Percentiles rank a stretch among this genome's conserved stretches.
Conservation (phyloP, 2,797 vertebrate genomes). For the Lithobates pipiens region DNA sequence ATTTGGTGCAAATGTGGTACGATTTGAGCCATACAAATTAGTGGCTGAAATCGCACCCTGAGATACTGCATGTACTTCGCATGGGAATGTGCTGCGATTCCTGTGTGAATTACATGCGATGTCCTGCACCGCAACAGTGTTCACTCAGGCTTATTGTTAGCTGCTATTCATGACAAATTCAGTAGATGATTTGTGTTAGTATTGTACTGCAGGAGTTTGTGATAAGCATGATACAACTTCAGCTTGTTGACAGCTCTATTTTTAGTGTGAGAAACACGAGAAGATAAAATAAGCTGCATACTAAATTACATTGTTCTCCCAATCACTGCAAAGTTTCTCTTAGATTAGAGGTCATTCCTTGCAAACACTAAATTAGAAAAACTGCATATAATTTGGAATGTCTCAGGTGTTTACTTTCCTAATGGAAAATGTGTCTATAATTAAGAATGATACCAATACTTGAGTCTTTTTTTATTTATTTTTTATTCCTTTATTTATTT, state of each 20-base stretch:
- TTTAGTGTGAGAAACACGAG: conserved; percentile 16
- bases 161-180: background rate
- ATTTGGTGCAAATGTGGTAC: no score
- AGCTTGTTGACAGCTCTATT: conserved; percentile 19
- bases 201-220: background rate
- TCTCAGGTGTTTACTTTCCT: no score
- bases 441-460: no score
- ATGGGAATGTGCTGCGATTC: no score
- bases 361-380: background rate
- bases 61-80: no score
- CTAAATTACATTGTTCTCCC: conserved; percentile 7
- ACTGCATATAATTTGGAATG: background rate
- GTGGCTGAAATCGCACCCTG: no score
- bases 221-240: background rate
- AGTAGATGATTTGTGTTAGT: conserved; percentile 5
- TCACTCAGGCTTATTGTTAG: background rate
- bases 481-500: no score
- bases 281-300: background rate
- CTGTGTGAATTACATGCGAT: no score
- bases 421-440: no score
- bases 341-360: background rate
- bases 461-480: no score
- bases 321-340: background rate
- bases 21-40: no score
- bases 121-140: no score